Conservation (phyloP, 2,797 vertebrate species). For the Channa striata region DNA sequence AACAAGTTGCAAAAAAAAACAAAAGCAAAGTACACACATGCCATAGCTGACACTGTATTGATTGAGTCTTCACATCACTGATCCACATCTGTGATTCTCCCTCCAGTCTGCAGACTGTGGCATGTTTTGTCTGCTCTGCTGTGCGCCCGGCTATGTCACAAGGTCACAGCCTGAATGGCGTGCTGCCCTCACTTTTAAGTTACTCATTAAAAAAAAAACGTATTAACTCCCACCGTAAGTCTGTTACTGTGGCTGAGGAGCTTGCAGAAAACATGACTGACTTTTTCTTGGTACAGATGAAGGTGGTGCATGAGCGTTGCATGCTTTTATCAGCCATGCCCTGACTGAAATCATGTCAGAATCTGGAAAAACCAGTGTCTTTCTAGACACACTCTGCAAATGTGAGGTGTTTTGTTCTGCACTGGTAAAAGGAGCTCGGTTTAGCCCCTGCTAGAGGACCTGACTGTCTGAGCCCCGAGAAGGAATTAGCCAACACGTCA, state of each 20-base stretch:
- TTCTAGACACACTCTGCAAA: slow-evolving; percentile 22
- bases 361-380: slow-evolving; percentile 23
- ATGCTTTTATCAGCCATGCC: neutral
- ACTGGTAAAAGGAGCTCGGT: slow-evolving; percentile 9
- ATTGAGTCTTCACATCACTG: slow-evolving; percentile 16
- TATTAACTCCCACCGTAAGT: neutral
- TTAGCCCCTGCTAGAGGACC: slow-evolving; percentile 3
- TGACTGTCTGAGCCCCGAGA: slow-evolving; percentile 7
- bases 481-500: slow-evolving; percentile 23
- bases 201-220: slow-evolving; percentile 9
- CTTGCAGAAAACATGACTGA: neutral
- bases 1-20: neutral
- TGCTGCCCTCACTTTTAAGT: slow-evolving; percentile 37
- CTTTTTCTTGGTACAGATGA: neutral
- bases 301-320: neutral
- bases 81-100: slow-evolving; percentile 26
- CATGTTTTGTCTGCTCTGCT: slow-evolving; percentile 50
- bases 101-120: slow-evolving; percentile 53
- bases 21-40: neutral
- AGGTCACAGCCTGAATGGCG: slow-evolving; percentile 38
- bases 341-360: slow-evolving; percentile 14
- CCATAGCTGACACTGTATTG: neutral
- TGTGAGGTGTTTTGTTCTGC: slow-evolving; percentile 41
- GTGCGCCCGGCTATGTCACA: slow-evolving; percentile 53
- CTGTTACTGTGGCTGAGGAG: neutral